These are phyloP conservation scores for Augiades crinisus DNA, from an alignment of 2,888 invertebrate genomes.

Conservation along the genomic window DNA sequence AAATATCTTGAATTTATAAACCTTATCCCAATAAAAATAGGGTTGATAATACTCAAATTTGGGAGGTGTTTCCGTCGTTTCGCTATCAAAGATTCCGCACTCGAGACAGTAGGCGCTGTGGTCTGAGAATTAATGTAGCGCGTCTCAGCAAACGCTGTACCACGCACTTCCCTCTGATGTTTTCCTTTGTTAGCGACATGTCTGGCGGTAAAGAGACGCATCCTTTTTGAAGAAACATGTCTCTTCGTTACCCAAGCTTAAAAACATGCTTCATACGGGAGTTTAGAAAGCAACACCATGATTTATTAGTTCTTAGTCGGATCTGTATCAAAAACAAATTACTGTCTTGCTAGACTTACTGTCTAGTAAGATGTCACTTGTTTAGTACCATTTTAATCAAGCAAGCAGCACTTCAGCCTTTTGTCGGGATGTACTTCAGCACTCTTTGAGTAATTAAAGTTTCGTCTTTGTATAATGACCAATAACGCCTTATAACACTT, in stretches of 20 bases:
- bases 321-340: too few relatives aligned
- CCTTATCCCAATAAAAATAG: not conserved
- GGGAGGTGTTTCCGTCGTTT: constrained; percentile 29
- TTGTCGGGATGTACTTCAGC: too few relatives aligned
- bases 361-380: too few relatives aligned
- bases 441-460: too few relatives aligned
- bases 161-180: constrained; percentile 19
- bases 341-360: too few relatives aligned
- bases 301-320: too few relatives aligned
- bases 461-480: too few relatives aligned
- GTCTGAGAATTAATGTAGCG: constrained; percentile 74
- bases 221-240: not conserved
- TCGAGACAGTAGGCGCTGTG: constrained; percentile 69
- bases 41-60: constrained; percentile 8
- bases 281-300: too few relatives aligned
- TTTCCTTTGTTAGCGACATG: constrained; percentile 17
- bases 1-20: constrained; percentile 3
- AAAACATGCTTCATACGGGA: not conserved
- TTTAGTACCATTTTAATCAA: too few relatives aligned
- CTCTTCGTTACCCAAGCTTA: too few relatives aligned
- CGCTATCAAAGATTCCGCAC: constrained; percentile 36
- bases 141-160: constrained; percentile 41
- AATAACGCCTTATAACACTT: too few relatives aligned
- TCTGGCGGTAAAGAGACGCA: constrained; percentile 22
- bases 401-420: too few relatives aligned